Conservation (phyloP, 2,888 invertebrate genomes). For the Fabriciana adippe region DNA sequence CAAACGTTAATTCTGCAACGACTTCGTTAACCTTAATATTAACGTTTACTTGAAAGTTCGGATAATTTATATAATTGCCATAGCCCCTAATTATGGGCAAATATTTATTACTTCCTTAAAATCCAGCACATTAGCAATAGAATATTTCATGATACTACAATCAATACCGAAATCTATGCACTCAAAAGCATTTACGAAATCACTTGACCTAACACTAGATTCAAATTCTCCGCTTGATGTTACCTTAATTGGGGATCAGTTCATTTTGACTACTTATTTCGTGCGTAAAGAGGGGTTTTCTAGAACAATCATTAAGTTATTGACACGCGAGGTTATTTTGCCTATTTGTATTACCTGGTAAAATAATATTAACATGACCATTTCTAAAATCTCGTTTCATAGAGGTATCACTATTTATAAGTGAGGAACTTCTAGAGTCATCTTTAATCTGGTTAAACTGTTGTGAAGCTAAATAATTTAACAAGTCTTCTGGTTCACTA, state of each 20-base stretch:
- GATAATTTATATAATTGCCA: slow-evolving; percentile 11
- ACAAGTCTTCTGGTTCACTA: slow-evolving; percentile 38
- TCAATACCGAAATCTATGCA: slow-evolving; percentile 14
- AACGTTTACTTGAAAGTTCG: background rate
- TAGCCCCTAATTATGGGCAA: slow-evolving; percentile 4
- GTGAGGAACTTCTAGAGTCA: background rate
- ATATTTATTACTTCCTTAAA: background rate
- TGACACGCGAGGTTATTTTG: too few relatives aligned
- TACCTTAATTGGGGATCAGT: too few relatives aligned
- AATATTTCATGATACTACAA: background rate
- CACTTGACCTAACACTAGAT: too few relatives aligned
- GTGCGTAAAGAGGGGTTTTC: too few relatives aligned
- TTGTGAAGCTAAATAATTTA: slow-evolving; percentile 23
- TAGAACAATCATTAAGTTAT: too few relatives aligned
- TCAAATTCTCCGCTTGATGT: too few relatives aligned
- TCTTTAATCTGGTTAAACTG: background rate
- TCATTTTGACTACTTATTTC: too few relatives aligned
- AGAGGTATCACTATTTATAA: too few relatives aligned
- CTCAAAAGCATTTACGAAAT: background rate
- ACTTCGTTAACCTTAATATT: background rate
- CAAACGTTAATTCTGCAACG: background rate
- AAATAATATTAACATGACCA: too few relatives aligned
- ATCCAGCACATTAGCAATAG: background rate
- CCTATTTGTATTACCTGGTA: too few relatives aligned
- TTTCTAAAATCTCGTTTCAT: too few relatives aligned